Percentiles rank a stretch among this genome's conserved stretches.
Evolutionary conservation across 2,797 vertebrate species (phyloP).

Genomic region (Fringilla coelebs): DNA sequence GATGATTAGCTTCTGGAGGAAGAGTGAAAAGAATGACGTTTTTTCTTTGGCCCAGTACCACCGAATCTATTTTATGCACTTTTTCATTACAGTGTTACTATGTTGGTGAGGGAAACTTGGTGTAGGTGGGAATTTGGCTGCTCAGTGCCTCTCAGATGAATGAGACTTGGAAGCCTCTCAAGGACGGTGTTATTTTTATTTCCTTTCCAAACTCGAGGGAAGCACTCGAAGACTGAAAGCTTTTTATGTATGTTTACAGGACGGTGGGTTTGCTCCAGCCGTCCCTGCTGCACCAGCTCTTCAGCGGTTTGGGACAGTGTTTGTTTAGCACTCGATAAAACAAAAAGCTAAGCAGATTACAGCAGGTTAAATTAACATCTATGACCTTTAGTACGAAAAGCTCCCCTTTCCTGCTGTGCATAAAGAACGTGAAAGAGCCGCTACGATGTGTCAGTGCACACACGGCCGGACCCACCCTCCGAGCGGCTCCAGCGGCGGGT

Average conservation of each 20-base stretch:
- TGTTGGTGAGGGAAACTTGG: background rate
- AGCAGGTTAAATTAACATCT: background rate
- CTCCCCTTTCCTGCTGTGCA: background rate
- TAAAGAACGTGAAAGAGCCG: fast-evolving
- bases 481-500: fast-evolving
- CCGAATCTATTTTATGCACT: background rate
- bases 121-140: conserved; percentile 36
- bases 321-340: background rate
- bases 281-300: background rate
- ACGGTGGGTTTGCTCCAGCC: background rate
- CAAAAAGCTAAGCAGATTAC: background rate
- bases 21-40: background rate
- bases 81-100: background rate
- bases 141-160: background rate
- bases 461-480: fast-evolving
- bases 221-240: background rate
- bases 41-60: background rate
- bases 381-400: background rate
- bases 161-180: conserved; percentile 10
- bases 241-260: background rate
- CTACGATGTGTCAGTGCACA: fast-evolving
- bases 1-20: background rate
- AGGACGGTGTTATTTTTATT: background rate
- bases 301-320: background rate
- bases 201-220: background rate